These are phyloP conservation scores for Diaprepes abbreviatus DNA, from an alignment of 2,888 invertebrate genomes.

Conservation along the genomic window DNA sequence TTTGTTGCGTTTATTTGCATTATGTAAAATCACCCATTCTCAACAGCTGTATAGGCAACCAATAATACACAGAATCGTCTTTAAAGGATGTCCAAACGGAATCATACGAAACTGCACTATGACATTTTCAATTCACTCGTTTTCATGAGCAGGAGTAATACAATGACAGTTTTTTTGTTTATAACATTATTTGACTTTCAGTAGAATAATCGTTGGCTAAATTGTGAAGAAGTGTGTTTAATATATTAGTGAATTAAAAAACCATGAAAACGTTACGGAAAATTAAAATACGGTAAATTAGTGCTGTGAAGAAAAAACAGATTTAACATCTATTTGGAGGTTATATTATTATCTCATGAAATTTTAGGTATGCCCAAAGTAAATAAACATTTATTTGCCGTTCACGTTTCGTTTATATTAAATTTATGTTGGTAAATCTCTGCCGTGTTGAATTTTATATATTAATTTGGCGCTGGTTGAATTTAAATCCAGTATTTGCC, in stretches of 20 bases:
- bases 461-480: slow-evolving; percentile 14
- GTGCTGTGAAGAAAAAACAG: background rate
- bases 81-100: background rate
- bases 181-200: no score
- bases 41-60: no score
- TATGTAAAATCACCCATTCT: no score
- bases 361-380: slow-evolving; percentile 37
- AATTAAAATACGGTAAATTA: background rate
- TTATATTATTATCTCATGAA: slow-evolving; percentile 26
- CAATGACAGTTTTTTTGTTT: background rate
- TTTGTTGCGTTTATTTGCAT: no score
- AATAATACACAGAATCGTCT: background rate
- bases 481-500: slow-evolving; percentile 20
- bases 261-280: background rate
- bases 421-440: slow-evolving; percentile 14
- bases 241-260: background rate
- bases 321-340: slow-evolving; percentile 25
- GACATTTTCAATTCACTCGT: background rate
- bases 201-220: no score
- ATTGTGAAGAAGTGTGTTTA: background rate
- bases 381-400: slow-evolving; percentile 40
- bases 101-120: background rate
- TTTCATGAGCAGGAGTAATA: background rate
- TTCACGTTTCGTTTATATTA: slow-evolving; percentile 32
- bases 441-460: slow-evolving; percentile 21